Conservation (phyloP, 2,113 vertebrate genomes). For the Riparia riparia region DNA sequence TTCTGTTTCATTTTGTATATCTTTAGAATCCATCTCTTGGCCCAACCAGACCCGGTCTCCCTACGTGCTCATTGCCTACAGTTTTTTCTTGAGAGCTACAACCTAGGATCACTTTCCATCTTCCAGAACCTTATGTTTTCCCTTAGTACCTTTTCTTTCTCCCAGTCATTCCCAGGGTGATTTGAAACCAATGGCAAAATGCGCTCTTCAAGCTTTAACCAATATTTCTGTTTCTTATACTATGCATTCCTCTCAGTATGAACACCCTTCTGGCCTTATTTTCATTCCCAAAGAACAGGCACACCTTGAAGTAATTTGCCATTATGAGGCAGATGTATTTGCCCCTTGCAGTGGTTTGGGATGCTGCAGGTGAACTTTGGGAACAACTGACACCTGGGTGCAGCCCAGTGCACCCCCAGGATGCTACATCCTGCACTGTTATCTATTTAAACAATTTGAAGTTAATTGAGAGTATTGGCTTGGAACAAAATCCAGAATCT, state of each 20-base stretch:
- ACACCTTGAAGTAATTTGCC: background rate
- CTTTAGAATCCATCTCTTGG: background rate
- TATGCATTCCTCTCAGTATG: background rate
- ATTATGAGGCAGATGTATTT: fast-evolving
- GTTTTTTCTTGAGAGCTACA: background rate
- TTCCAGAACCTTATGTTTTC: background rate
- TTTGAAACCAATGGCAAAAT: background rate
- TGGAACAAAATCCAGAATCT: slow-evolving; percentile 79
- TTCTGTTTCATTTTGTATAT: background rate
- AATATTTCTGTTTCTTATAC: background rate
- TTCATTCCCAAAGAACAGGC: background rate
- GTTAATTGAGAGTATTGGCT: slow-evolving; percentile 83
- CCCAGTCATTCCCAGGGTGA: background rate
- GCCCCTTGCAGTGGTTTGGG: background rate
- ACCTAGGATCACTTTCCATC: background rate
- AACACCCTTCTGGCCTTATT: background rate
- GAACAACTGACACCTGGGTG: background rate
- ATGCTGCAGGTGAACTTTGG: background rate
- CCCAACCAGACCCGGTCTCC: background rate
- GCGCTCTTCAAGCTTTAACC: background rate
- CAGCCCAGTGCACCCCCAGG: background rate
- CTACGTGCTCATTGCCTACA: background rate
- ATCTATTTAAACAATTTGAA: slow-evolving; percentile 79
- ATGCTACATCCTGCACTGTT: slow-evolving; percentile 1
- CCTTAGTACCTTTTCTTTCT: background rate